A percentile compares a stretch with the other conserved stretches of the same genome.
Evolutionary conservation across 2,113 vertebrate genomes (phyloP).

Genomic region (Brachyhypopomus occidentalis): DNA sequence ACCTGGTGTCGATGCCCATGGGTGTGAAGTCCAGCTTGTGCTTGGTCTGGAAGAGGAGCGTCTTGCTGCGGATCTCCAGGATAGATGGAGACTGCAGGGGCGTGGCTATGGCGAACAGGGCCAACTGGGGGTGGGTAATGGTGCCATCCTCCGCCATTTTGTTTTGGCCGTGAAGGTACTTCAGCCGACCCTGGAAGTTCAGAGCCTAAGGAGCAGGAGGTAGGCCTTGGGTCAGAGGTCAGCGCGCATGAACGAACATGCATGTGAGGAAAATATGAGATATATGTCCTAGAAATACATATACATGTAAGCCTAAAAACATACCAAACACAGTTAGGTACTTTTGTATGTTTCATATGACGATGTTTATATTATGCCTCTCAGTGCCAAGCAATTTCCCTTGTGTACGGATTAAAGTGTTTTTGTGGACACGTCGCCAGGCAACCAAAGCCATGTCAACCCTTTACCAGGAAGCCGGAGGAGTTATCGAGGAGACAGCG

Average conservation of each 20-base stretch:
- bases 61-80: constrained; percentile 64
- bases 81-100: constrained; percentile 66
- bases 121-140: constrained; percentile 61
- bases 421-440: neutral
- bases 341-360: too few relatives aligned
- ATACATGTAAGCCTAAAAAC: too few relatives aligned
- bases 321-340: too few relatives aligned
- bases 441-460: too few relatives aligned
- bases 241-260: too few relatives aligned
- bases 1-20: constrained; percentile 66
- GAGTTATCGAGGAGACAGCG: constrained; percentile 77
- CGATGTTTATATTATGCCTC: too few relatives aligned
- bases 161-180: constrained; percentile 66
- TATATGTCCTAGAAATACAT: too few relatives aligned
- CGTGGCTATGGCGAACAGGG: constrained; percentile 62
- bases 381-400: too few relatives aligned
- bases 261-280: too few relatives aligned
- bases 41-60: constrained; percentile 69
- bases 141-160: constrained; percentile 61
- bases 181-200: constrained; percentile 67
- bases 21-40: constrained; percentile 72
- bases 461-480: constrained; percentile 72
- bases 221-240: constrained; percentile 1
- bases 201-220: constrained; percentile 55
- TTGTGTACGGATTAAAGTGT: constrained; percentile 9